phyloP scores from a whole-genome alignment of 2,888 invertebrate genomes.

The Drosophila maculinotata region DNA sequence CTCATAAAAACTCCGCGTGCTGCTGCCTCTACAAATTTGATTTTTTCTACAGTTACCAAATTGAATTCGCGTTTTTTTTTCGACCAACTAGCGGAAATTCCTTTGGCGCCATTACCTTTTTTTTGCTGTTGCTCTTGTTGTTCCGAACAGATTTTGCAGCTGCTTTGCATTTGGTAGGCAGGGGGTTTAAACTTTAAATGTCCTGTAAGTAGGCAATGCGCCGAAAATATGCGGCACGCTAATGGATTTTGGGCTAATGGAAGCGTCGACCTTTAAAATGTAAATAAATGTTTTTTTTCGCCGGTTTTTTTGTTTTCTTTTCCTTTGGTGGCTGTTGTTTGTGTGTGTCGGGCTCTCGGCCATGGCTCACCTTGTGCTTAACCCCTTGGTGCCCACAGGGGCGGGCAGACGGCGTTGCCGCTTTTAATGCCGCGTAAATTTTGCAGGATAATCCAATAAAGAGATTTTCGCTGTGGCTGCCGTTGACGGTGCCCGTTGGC shows the following conservation, averaged over 20 bases:
- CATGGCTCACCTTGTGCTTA: constrained; percentile 62
- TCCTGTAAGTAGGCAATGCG: constrained; percentile 67
- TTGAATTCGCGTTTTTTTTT: constrained; percentile 40
- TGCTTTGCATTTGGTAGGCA: constrained; percentile 25
- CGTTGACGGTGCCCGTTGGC: constrained; percentile 59
- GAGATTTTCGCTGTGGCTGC: constrained; percentile 76
- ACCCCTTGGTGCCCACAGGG: constrained; percentile 56
- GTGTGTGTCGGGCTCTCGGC: constrained; percentile 10
- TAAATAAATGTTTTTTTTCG: constrained; percentile 65
- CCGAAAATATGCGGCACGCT: constrained; percentile 71
- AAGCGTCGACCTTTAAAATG: constrained; percentile 75
- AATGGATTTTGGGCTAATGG: constrained; percentile 78
- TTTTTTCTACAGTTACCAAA: constrained; percentile 35
- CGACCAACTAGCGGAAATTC: constrained; percentile 30
- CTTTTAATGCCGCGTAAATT: constrained; percentile 80
- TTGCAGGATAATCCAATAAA: constrained; percentile 81
- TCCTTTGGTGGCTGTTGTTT: constrained; percentile 2
- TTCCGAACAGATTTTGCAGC: constrained; percentile 42
- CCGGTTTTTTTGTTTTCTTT: neutral
- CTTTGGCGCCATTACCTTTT: constrained; percentile 28
- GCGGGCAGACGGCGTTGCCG: constrained; percentile 40
- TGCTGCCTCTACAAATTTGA: constrained; percentile 6
- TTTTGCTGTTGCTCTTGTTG: constrained; percentile 9
- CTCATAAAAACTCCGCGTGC: constrained; percentile 14
- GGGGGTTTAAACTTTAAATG: constrained; percentile 64